Conservation (phyloP, 1,140 invertebrate species). For the Callitettix versicolor region DNA sequence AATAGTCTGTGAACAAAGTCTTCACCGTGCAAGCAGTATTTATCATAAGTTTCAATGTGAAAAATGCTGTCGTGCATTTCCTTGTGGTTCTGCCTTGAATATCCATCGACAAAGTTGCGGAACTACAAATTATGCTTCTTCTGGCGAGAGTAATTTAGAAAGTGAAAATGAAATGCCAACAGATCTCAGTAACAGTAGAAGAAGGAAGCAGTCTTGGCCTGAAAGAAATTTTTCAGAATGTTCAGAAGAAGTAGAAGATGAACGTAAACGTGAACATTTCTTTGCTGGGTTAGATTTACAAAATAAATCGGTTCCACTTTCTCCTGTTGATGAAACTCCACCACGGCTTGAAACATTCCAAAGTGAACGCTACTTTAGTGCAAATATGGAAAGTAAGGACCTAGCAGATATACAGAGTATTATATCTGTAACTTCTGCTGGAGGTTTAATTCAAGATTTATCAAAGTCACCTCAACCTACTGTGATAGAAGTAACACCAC, state of each 20-base stretch:
- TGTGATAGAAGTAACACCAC: constrained; percentile 22
- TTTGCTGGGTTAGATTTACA: constrained; percentile 67
- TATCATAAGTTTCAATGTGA: constrained; percentile 57
- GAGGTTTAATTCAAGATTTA: constrained; percentile 19
- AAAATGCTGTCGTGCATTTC: constrained; percentile 61
- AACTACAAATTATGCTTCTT: constrained; percentile 2
- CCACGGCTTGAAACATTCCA: constrained; percentile 20
- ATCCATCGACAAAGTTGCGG: constrained; percentile 39
- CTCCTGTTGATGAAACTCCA: constrained; percentile 5
- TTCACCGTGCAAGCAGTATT: constrained; percentile 48
- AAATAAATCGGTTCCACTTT: constrained; percentile 36
- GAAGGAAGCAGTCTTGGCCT: constrained; percentile 1
- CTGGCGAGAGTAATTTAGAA: constrained; percentile 13
- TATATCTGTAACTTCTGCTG: constrained; percentile 45
- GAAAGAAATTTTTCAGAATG: constrained; percentile 4
- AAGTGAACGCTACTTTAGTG: constrained; percentile 6
- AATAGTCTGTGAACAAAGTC: constrained; percentile 54
- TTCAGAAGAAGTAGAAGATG: constrained; percentile 30
- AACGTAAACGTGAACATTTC: constrained; percentile 56
- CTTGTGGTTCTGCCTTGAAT: constrained; percentile 55
- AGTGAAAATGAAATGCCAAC: constrained; percentile 27
- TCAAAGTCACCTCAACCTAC: constrained; percentile 24
- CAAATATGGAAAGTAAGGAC: constrained; percentile 43
- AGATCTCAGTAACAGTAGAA: constrained; percentile 12
- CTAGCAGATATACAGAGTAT: constrained; percentile 78